Evolutionary conservation across 2,888 invertebrate species (phyloP), one percentile per base, ranked within the genome.

Genomic region (Neoaliturus tenellus): DNA sequence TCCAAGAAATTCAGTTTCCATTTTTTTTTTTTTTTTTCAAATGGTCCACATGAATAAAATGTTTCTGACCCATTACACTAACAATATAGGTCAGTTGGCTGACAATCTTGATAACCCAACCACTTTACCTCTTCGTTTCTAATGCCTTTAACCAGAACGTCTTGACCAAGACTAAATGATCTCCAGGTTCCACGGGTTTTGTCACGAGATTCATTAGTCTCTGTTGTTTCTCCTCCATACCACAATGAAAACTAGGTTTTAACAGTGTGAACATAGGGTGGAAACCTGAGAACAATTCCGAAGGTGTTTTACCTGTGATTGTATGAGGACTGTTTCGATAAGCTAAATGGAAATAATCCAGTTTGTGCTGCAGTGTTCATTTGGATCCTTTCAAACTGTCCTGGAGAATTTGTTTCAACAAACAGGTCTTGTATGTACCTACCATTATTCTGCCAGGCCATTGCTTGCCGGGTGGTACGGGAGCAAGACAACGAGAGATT

Each of bases 281-380:
- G 44, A 44, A 44, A 3, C 44, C 44, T 44, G 17, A 44, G 17
- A 44, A 44, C 17, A 71, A 20, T 20, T 71, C 35, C 17, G 80
- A 23, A 8, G 88, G 88, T 8, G 87, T 81, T 84, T 86, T 87
- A 12, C 85, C 86, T 31, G 89, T 89, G 41, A 86, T 85, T 12
- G 88, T 85, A 82, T 89, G 88, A n/a, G 88, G 88, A 35, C 89
- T 86, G 39, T 39, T 51, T 23, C 85, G 81, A 71, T 86, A 87
- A 41, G 82, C 69, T n/a, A 86, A 71, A 17, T 87, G 69, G 78
- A 85, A 10, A 71, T 75, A 8, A 85, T 44, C 80, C 88, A 73
- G 84, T 87, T 86, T 14, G 83, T 82, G 78, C 84, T 86, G 44
- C 17, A 44, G 73, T 87, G 69, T 83, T 58, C 62, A 0, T 51